Conservation (phyloP, 2,888 invertebrate species). For the Seira sanloemensis region DNA sequence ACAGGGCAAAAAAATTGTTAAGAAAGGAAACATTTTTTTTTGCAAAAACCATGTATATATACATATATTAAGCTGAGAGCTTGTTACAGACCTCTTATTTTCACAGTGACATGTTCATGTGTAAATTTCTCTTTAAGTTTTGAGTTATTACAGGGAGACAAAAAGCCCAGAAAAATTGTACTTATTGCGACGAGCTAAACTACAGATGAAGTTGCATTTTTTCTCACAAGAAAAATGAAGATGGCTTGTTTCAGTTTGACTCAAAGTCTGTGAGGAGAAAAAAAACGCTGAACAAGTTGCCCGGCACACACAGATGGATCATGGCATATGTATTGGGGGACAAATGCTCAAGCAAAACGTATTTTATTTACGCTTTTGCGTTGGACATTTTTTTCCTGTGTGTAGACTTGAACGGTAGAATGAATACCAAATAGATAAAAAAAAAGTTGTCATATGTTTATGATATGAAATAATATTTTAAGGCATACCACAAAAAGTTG, state of each 20-base stretch:
- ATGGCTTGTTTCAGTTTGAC: background rate
- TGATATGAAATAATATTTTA: conserved; percentile 22
- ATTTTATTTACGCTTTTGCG: too few relatives aligned
- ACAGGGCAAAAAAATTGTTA: too few relatives aligned
- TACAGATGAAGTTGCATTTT: too few relatives aligned
- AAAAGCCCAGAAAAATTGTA: background rate
- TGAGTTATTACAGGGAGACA: background rate
- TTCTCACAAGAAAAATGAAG: background rate
- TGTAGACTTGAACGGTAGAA: too few relatives aligned
- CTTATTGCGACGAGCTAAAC: background rate
- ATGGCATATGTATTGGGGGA: too few relatives aligned
- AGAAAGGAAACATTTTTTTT: background rate
- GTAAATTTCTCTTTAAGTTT: background rate
- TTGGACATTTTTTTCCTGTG: too few relatives aligned
- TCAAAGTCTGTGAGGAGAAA: too few relatives aligned
- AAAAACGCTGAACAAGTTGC: conserved; percentile 19
- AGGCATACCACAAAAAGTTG: background rate
- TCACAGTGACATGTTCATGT: background rate
- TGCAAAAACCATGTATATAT: too few relatives aligned
- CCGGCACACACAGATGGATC: conserved; percentile 41
- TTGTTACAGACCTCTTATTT: background rate
- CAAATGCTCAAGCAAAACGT: too few relatives aligned
- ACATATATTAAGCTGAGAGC: too few relatives aligned
- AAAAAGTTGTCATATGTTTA: conserved; percentile 30
- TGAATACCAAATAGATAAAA: background rate